Evolutionary conservation across 2,888 invertebrate species (phyloP).

Genomic region (Nomada fabriciana): DNA sequence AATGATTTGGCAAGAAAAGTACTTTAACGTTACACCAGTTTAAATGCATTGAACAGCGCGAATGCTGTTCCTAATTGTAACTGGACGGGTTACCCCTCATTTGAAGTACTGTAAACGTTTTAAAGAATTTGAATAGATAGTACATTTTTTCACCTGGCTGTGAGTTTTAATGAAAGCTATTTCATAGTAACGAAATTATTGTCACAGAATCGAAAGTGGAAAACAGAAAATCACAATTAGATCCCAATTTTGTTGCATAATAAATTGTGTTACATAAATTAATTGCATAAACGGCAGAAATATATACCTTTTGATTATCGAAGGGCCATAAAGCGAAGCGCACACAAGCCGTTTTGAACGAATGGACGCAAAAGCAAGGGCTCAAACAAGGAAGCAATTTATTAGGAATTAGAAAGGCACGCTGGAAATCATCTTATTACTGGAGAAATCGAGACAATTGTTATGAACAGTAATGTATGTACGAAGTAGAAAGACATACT

Average conservation of each 20-base stretch:
- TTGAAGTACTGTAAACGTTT: too few relatives aligned
- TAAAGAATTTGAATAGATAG: too few relatives aligned
- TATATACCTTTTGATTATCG: not conserved
- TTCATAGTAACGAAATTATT: not conserved
- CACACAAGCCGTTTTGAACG: not conserved
- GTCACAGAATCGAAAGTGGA: not conserved
- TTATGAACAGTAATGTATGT: conserved; percentile 60
- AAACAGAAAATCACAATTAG: conserved; percentile 3
- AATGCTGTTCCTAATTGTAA: not conserved
- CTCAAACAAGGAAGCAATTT: conserved; percentile 45
- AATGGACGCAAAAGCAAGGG: not conserved
- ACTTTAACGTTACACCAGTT: not conserved
- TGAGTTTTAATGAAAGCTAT: too few relatives aligned
- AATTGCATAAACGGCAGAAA: conserved; percentile 13
- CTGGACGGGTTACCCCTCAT: not conserved
- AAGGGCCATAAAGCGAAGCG: not conserved
- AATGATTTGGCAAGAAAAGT: conserved; percentile 2
- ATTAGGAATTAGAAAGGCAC: conserved; percentile 55
- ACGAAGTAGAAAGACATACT: conserved; percentile 64
- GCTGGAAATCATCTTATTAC: conserved; percentile 64
- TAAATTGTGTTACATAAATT: conserved; percentile 9
- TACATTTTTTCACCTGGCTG: too few relatives aligned
- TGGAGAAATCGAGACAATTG: conserved; percentile 66
- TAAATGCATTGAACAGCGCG: not conserved
- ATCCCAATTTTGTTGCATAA: conserved; percentile 15